Evolutionary conservation across 1,140 invertebrate genomes (phyloP).

Genomic region (Nasonia longicornis): DNA sequence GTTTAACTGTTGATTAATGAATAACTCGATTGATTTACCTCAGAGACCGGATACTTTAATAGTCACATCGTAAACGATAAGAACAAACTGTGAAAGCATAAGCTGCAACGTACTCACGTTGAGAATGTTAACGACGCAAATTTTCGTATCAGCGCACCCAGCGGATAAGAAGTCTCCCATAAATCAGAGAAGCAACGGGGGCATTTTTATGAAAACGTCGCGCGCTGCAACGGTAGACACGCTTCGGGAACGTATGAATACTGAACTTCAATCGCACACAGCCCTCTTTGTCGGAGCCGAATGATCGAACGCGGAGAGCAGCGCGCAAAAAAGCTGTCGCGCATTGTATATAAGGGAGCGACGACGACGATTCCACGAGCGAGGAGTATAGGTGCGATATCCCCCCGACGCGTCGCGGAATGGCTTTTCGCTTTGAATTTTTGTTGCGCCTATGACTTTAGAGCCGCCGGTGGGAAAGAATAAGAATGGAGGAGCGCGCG

Average conservation of each 20-base stretch:
- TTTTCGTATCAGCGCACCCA: background rate
- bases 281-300: background rate
- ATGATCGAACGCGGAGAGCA: background rate
- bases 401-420: background rate
- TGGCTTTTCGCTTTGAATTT: constrained; percentile 8
- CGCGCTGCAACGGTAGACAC: background rate
- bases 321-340: constrained; percentile 16
- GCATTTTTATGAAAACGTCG: background rate
- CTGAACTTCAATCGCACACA: background rate
- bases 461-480: background rate
- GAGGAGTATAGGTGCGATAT: background rate
- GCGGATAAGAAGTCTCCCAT: background rate
- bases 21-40: background rate
- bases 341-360: background rate
- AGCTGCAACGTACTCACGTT: background rate
- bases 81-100: background rate
- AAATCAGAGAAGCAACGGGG: background rate
- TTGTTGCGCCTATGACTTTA: constrained; percentile 2
- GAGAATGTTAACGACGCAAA: background rate
- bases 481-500: constrained; percentile 26
- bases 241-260: background rate
- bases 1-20: background rate
- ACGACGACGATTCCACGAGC: background rate
- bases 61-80: background rate
- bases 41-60: background rate